Percentiles rank a stretch among this genome's conserved stretches.
These are phyloP conservation scores for Musca vetustissima DNA, from an alignment of 1,140 invertebrate genomes.

Conservation along the genomic window DNA sequence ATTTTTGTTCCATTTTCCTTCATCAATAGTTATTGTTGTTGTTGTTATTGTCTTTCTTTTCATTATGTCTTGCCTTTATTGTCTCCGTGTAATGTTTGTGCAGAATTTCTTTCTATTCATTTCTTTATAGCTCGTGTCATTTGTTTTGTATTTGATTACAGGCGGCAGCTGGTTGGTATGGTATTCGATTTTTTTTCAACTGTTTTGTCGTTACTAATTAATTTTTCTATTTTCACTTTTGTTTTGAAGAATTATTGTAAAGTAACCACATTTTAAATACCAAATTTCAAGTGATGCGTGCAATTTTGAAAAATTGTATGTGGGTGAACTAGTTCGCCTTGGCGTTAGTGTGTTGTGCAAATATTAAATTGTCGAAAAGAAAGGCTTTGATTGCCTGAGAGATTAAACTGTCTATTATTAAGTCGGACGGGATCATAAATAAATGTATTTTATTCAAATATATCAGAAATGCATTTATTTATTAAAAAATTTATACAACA, in stretches of 20 bases:
- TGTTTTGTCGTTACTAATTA: slow-evolving; percentile 11
- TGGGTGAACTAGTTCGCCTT: too few species aligned
- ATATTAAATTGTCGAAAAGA: too few species aligned
- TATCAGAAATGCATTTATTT: too few species aligned
- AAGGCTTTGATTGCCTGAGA: too few species aligned
- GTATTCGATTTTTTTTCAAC: neutral
- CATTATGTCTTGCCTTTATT: neutral
- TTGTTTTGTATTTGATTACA: slow-evolving; percentile 8
- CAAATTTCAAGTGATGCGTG: too few species aligned
- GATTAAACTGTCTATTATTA: too few species aligned
- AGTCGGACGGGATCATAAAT: too few species aligned
- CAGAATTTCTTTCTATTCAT: slow-evolving; percentile 4
- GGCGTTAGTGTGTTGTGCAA: too few species aligned
- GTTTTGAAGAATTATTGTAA: neutral
- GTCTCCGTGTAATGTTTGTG: neutral
- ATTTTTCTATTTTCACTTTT: neutral
- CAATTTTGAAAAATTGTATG: too few species aligned
- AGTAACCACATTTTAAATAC: neutral
- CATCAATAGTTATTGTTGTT: neutral
- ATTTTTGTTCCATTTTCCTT: slow-evolving; percentile 20
- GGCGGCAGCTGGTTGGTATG: neutral
- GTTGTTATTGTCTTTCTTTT: slow-evolving; percentile 6
- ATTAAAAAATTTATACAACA: too few species aligned
- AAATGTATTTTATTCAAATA: too few species aligned
- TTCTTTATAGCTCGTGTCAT: slow-evolving; percentile 1